A percentile compares a stretch with the other conserved stretches of the same genome.
Conservation (phyloP, 1,140 invertebrate species). For the Dendrolimus punctatus region DNA sequence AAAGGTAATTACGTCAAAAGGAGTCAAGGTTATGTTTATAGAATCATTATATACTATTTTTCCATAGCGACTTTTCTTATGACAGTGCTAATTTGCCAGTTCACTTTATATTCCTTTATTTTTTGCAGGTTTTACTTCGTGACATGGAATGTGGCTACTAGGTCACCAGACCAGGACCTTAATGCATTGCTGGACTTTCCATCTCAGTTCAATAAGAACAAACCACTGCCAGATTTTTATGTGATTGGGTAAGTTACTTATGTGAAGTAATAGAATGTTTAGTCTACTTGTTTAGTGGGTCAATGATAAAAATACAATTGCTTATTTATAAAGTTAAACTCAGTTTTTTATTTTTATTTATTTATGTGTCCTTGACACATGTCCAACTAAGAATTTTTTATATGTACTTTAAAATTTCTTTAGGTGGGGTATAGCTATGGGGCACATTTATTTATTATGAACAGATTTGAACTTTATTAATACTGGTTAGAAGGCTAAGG, state of each 20-base stretch:
- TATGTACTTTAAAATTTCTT: no score
- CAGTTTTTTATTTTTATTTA: neutral
- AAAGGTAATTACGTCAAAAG: constrained; percentile 11
- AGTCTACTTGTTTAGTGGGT: constrained; percentile 10
- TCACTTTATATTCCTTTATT: constrained; percentile 3
- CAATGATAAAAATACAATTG: constrained; percentile 6
- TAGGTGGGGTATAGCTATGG: no score
- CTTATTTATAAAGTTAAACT: neutral
- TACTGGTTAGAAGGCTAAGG: no score
- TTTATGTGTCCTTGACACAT: neutral
- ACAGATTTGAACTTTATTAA: no score
- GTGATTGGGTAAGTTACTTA: constrained; percentile 78
- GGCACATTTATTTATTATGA: no score
- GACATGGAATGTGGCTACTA: constrained; percentile 90
- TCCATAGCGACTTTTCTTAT: neutral
- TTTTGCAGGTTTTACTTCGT: constrained; percentile 80
- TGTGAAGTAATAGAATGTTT: constrained; percentile 2
- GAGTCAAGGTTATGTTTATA: constrained; percentile 18
- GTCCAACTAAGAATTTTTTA: no score
- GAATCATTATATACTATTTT: constrained; percentile 1
- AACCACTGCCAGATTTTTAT: constrained; percentile 84
- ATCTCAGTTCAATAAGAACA: constrained; percentile 70
- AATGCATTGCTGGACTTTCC: constrained; percentile 79
- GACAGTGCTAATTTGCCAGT: no score
- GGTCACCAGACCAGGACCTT: constrained; percentile 79